Evolutionary conservation across 2,888 invertebrate genomes (phyloP), one percentile per base, ranked within the genome.

Genomic region (Diarsia dahlii): DNA sequence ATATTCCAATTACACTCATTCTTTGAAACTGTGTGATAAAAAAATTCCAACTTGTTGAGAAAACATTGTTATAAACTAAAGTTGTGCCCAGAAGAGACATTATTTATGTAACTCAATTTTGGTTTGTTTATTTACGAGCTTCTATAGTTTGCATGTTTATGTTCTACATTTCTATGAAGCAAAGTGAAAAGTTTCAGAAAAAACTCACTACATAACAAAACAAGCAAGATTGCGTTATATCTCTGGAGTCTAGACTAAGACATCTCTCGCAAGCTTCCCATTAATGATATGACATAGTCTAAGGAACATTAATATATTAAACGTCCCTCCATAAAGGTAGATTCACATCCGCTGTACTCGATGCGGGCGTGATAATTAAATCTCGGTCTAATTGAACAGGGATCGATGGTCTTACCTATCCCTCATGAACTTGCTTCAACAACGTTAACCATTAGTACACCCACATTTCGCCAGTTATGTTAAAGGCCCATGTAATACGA

Each of bases 301-400:
- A 81, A 85, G 70, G 83, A 77, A 82, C 87, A 88, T 86, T 88
- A 84, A 89, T 87, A 87, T 88, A 87, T 86, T 83, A 85, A 81
- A 81, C 78, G 71, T 78, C 58, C 73, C 83, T 83, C 74, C 58
- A 76, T 83, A 85, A 86, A 85, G 86, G 84, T 76, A 81, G 84
- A 84, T 84, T 85, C 80, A 83, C 79, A 87, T 82, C 77, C 56
- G 70, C 69, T 82, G 84, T 80, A 84, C 84, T 88, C 86, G 87
- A 89, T 90, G 87, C 80, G 89, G 88, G 86, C 76, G 87, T 78
- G 82, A 90, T 94, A 93, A 93, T 94, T 91, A 91, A 93, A 93
- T 92, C 89, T 89, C 84, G 66, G 74, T 88, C 84, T 92, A 92
- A 93, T 93, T 92, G 90, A 89, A 87, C 82, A 73, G 76, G 88